Base-by-base conservation (phyloP, 2,113 vertebrate species). In the Etheostoma cragini region DNA sequence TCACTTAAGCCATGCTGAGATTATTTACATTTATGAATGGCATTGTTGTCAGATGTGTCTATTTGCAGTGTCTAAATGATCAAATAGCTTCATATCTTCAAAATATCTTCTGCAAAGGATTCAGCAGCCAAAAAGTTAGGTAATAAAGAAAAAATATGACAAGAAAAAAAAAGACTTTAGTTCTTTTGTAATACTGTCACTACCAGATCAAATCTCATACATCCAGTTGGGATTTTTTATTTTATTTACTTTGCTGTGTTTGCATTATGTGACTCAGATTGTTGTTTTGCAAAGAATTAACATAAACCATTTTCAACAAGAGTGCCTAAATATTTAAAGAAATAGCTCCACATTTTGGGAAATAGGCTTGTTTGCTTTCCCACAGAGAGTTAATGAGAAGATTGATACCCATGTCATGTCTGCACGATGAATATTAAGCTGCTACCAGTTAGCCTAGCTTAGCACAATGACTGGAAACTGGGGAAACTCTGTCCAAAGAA, bases 11-110 rank as follows among this genome's bases (percentile, higher is more conserved):
- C 42, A 13, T 14, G 10, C 67, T 49, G 60, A 11, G 22, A 61
- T 52, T 57, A 24, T 52, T 76, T 35, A 8, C 21, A 38, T n/a
- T 62, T 10, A 62, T 24, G 6, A 52, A 58, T 67, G 6, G 16
- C 19, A 24, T 78, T 49, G 15, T 64, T 69, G 53, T 72, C 22
- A 69, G 65, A 77, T 19, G 16, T 81, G 50, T 66, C 58, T 38
- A 12, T 52, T 19, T 21, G n/a, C 46, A 53, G 22, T n/a, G n/a
- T 58, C 56, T 72, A 5, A 38, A 78, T 58, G 5, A 33, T 47
- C 1, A 73, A 15, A n/a, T 53, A 15, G 30, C 30, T 30, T 30
- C 30, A 30, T 30, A 30, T 30, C 30, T 30, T 30, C 30, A 30
- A 30, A 30, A 30, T 30, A 30, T 30, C 2, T 30, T 30, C 30